Base-by-base conservation (phyloP, 2,797 vertebrate genomes). In the Nyctibius grandis region DNA sequence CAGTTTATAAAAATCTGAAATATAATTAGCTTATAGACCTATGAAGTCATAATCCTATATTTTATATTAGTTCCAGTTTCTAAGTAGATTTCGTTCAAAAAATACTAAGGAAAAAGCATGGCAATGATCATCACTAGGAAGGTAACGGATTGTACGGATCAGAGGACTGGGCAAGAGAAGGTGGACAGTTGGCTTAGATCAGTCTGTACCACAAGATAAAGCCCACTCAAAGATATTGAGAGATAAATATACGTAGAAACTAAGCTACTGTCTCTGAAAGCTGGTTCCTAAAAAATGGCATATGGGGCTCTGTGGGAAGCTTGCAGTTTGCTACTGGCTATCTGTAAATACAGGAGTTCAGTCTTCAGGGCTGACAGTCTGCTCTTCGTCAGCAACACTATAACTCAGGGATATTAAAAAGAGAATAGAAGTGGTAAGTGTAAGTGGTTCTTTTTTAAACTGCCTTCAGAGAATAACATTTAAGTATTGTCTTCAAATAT, bases 371-470 rank as follows among this genome's bases (percentile, higher is more conserved):
- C 45, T 92, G 77, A 60, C 85, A 90, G 76, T 48, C 80, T 93
- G 77, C 51, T 93, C 33, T 40, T 91, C 53, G 5, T 87, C 80
- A 82, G 53, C 53, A 93, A 93, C 5, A 10, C 74, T 73, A 74
- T 44, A 76, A 85, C 88, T 50, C 80, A 80, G 42, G 44, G 63
- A 57, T 76, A 91, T 78, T 88, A 72, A 90, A 89, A 82, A 82
- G 51, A 82, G 47, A 94, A 90, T 11, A 90, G 57, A 86, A 86
- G 34, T 51, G 54, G 21, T 76, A 81, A 82, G 63, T 28, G 67
- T 95, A 94, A 83, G 93, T 80, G 88, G 90, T 77, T 82, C 83
- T n/a, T n/a, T 92, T 90, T 94, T 76, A 76, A 95, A 90, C 20
- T 69, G 68, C 68, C 18, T 68, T 74, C 28, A 12, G 38, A 79